Conservation (phyloP, 2,888 invertebrate genomes). For the Meliscaeva auricollis region DNA sequence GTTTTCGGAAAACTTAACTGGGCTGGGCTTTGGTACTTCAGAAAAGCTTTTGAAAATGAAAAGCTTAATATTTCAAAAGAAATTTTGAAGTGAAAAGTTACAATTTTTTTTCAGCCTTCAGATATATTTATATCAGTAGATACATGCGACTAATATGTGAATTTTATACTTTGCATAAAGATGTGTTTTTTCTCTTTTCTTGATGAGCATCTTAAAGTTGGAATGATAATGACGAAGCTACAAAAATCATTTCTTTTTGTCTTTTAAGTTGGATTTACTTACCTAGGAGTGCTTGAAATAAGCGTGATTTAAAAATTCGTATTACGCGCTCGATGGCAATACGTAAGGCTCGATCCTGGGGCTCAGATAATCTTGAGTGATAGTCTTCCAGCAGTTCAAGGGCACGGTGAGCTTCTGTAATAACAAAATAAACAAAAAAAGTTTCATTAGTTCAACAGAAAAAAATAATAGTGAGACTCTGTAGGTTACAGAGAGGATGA, state of each 20-base stretch:
- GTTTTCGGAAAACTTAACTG: no score
- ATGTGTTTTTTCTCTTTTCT: no score
- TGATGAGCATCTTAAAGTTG: slow-evolving; percentile 88
- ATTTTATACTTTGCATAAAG: no score
- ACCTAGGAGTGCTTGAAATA: slow-evolving; percentile 99
- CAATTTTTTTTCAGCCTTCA: no score
- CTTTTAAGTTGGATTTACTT: slow-evolving; percentile 83
- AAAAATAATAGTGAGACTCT: not conserved
- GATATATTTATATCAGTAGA: not conserved
- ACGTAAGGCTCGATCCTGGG: slow-evolving; percentile 97
- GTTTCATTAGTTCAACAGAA: not conserved
- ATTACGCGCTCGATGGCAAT: slow-evolving; percentile 99
- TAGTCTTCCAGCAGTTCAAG: slow-evolving; percentile 99
- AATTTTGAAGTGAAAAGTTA: no score
- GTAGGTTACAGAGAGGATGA: no score
- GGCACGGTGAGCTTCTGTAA: slow-evolving; percentile 98
- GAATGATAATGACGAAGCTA: slow-evolving; percentile 83
- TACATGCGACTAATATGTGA: not conserved
- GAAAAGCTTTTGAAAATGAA: no score
- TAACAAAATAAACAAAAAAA: slow-evolving; percentile 73
- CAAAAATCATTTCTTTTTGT: not conserved
- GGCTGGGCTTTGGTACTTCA: no score
- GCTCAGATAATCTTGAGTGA: slow-evolving; percentile 96
- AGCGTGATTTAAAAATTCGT: slow-evolving; percentile 98
- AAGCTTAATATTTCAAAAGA: no score